Evolutionary conservation across 1,140 invertebrate species (phyloP).

Genomic region (Bactericera cockerelli): DNA sequence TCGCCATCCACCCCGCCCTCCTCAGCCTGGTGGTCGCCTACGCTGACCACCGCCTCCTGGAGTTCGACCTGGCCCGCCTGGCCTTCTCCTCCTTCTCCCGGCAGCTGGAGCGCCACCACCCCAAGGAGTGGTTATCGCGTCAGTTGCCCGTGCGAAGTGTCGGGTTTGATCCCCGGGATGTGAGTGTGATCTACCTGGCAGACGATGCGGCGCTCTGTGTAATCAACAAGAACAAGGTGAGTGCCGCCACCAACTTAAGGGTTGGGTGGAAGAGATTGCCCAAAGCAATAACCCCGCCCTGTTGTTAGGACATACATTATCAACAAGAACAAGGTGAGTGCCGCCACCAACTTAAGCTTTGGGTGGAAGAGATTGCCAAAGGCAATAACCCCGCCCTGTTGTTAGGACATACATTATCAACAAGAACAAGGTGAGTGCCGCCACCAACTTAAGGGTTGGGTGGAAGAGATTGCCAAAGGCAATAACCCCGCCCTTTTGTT

Average conservation of each 20-base stretch:
- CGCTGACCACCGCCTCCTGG: slow-evolving; percentile 53
- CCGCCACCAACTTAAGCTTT: background rate
- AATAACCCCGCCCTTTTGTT: too few species aligned
- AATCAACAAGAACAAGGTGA: slow-evolving; percentile 39
- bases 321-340: slow-evolving; percentile 36
- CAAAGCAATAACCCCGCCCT: too few species aligned
- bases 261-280: too few species aligned
- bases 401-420: too few species aligned
- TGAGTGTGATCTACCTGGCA: slow-evolving; percentile 43
- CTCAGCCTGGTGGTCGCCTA: slow-evolving; percentile 46
- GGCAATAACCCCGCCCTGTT: too few species aligned
- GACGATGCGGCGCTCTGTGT: slow-evolving; percentile 44
- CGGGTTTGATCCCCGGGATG: slow-evolving; percentile 36
- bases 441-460: too few species aligned
- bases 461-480: too few species aligned
- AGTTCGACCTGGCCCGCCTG: slow-evolving; percentile 42
- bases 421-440: slow-evolving; percentile 32
- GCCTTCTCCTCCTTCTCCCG: slow-evolving; percentile 39
- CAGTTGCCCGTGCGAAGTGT: slow-evolving; percentile 37
- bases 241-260: slow-evolving; percentile 1
- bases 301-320: too few species aligned
- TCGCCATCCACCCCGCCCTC: slow-evolving; percentile 39
- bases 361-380: too few species aligned
- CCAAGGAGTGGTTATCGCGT: slow-evolving; percentile 32
- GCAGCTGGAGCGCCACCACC: slow-evolving; percentile 31